phyloP scores from a whole-genome alignment of 2,888 invertebrate genomes.

The Rhabditoides inermis region DNA sequence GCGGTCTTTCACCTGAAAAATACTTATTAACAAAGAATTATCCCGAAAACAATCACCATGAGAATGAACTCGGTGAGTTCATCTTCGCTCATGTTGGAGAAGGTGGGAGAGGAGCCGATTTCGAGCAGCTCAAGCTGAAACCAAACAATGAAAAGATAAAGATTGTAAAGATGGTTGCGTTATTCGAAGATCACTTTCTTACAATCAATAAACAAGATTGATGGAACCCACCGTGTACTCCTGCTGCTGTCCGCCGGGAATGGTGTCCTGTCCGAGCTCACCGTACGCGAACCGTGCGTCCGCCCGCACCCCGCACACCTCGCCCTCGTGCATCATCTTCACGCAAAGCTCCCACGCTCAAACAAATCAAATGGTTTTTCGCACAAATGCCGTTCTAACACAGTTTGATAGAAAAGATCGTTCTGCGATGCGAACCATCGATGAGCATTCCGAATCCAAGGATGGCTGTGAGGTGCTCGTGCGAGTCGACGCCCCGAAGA shows the following conservation, averaged over 20 bases:
- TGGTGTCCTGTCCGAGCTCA: slow-evolving; percentile 10
- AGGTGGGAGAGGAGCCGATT: slow-evolving; percentile 10
- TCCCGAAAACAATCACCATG: too few relatives aligned
- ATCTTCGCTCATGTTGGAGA: slow-evolving; percentile 8
- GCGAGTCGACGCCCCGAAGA: slow-evolving; percentile 10
- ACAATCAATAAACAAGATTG: not conserved
- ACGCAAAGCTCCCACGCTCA: slow-evolving; percentile 23
- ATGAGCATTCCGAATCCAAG: slow-evolving; percentile 20
- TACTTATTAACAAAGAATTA: too few relatives aligned
- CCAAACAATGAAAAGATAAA: not conserved
- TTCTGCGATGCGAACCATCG: slow-evolving; percentile 14
- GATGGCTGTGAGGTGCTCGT: slow-evolving; percentile 11
- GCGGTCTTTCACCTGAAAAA: slow-evolving; percentile 22
- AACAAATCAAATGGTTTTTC: slow-evolving; percentile 8
- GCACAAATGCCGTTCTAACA: too few relatives aligned
- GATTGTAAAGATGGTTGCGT: not conserved
- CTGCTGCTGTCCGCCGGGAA: slow-evolving; percentile 10
- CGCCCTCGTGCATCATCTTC: slow-evolving; percentile 20
- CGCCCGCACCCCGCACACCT: slow-evolving; percentile 10
- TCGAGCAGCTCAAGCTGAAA: slow-evolving; percentile 17
- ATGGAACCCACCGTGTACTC: slow-evolving; percentile 17
- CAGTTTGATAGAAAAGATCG: not conserved
- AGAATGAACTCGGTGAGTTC: slow-evolving; percentile 13
- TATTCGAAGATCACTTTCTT: not conserved
- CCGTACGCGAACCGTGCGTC: slow-evolving; percentile 19